Base-by-base conservation (phyloP, 2,888 invertebrate genomes). In the Agrotis segetum region DNA sequence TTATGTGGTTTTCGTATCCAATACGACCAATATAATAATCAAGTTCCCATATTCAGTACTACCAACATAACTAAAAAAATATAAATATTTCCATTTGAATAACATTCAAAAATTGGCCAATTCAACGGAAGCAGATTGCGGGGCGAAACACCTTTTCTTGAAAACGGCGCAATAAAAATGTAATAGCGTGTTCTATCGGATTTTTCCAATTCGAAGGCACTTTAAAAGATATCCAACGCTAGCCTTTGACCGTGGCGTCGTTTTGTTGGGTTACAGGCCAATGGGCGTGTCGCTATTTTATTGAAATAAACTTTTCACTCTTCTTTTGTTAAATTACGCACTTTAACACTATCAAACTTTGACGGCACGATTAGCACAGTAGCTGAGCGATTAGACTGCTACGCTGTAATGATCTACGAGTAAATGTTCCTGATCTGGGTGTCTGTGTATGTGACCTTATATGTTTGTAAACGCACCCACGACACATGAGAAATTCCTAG, bases 171-270 rank as follows among this genome's bases (percentile, higher is more conserved):
- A 80, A 89, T 92, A 91, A 92, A 92, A 91, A 86, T 88, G 88
- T 91, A 90, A 92, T 88, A 87, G 89, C 89, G 82, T 89, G 86
- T 89, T 89, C 87, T 87, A 89, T 88, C 87, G 88, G 85, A 90
- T 89, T 89, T 88, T 90, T 90, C 90, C 89, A 83, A 90, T 91
- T 91, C 88, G 88, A 90, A 87, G 84, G 71, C 81, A 79, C 66
- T 85, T 77, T 80, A 77, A 69, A 80, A 85, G 61, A 78, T 76
- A 80, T 68, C 72, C 70, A 62, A 70, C 59, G 69, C n/a, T 61
- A 67, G 58, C 71, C 52, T 79, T 79, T 81, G 76, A 67, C 75
- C 76, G 67, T 67, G 62, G 64, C 55, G 55, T n/a, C 52, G 52
- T 58, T 67, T 58, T 63, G 60, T 58, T 62, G 68, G 59, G 67